A percentile compares a stretch with the other conserved stretches of the same genome.
Conservation (phyloP, 2,888 invertebrate species). For the Papilio demoleus region DNA sequence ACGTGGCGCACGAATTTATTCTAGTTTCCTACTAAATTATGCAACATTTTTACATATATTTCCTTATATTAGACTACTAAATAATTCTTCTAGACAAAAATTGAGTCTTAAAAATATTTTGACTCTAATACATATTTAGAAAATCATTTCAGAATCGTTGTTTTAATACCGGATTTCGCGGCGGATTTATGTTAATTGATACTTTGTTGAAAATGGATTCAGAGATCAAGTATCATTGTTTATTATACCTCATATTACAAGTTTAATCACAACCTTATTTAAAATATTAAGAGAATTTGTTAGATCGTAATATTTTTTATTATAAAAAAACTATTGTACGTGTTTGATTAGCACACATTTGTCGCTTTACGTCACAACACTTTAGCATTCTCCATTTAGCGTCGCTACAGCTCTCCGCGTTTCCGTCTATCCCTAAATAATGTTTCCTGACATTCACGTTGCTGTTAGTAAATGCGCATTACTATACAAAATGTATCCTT, state of each 20-base stretch:
- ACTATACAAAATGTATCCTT: constrained; percentile 22
- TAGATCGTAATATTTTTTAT: too few relatives aligned
- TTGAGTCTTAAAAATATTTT: too few relatives aligned
- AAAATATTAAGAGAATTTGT: too few relatives aligned
- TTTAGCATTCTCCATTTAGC: background rate
- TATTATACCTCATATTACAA: too few relatives aligned
- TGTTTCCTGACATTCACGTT: constrained; percentile 18
- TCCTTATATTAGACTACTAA: background rate
- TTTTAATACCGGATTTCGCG: too few relatives aligned
- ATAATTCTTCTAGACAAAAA: background rate
- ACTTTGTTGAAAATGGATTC: too few relatives aligned
- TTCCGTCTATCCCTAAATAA: constrained; percentile 19
- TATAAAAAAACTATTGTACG: background rate
- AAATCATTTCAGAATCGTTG: too few relatives aligned
- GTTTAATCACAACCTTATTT: too few relatives aligned
- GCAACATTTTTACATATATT: background rate
- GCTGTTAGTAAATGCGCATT: constrained; percentile 25
- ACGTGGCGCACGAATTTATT: constrained; percentile 1
- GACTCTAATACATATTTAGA: too few relatives aligned
- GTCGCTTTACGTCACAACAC: constrained; percentile 7
- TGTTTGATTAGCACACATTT: background rate
- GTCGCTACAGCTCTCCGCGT: background rate
- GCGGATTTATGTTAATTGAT: too few relatives aligned
- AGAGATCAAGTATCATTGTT: too few relatives aligned
- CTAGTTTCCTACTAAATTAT: constrained; percentile 18